Evolutionary conservation across 2,113 vertebrate species (phyloP), one percentile per base, ranked within the genome.

Genomic region (Ascaphus truei): DNA sequence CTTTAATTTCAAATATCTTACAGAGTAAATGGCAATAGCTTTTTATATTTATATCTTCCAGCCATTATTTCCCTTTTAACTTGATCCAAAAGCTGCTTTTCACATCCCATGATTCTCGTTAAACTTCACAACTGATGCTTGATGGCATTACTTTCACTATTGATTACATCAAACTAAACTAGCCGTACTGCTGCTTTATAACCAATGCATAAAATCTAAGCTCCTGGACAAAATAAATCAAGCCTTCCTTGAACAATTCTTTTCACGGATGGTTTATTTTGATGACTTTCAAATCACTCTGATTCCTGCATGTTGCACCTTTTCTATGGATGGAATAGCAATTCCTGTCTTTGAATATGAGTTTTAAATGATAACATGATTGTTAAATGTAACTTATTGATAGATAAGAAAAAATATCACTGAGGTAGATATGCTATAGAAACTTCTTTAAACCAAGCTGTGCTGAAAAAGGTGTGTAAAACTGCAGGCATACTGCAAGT

Each of bases 1-100:
- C 66, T 30, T 63, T 80, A 75, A 84, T 81, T 83, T 82, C 80
- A 84, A 84, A 61, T 57, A 65, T 51, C 59, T 80, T 75, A 80
- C 45, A 68, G 75, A 80, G 34, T 33, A 77, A 72, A 66, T 71
- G 64, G 34, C 1, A 61, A 71, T 77, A 33, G 62, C 29, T 62
- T 31, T 27, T 73, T 82, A 58, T 75, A 68, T 75, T 77, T 76
- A 57, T 71, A 74, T 69, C 27, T 59, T 72, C 29, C 18, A 76
- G 48, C 5, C 36, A 52, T 75, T 57, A 30, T 57, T 53, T 63
- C 77, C 51, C 50, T 80, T 81, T 83, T 73, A 81, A 75, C 68
- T 66, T 30, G 30, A 16, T 82, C 77, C 73, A 82, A 72, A 71
- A 53, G 37, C 37, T 53, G 13, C 36, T 68, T 79, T 81, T 74